Base-by-base conservation (phyloP, 64 coral and sea anemone genomes). In the Actinia tenebrosa region DNA sequence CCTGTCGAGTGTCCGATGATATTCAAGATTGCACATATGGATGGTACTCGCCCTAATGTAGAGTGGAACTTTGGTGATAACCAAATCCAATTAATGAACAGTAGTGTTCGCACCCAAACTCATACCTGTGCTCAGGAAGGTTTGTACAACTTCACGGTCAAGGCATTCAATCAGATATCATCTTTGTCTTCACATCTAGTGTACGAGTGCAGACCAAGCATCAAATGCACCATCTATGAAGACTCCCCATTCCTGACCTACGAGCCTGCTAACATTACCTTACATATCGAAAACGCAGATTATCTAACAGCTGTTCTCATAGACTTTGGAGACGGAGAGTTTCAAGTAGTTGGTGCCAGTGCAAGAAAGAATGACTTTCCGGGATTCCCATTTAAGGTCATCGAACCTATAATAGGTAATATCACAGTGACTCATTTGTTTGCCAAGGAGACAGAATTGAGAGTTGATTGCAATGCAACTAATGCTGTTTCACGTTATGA, bases 141-240 rank as follows among this genome's bases (percentile, higher is more conserved):
- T 3, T 14, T 1, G 75, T 91, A 80, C 78, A 84, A 52, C 5
- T 72, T 91, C 7, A 52, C 26, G 1, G 54, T 91, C 25, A 37
- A 79, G 10, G 89, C 68, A 30, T 86, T 83, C 50, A 91, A 91
- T 44, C 71, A 86, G 0, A 83, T 91, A 9, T 91, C 89, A 30
- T 86, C 89, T 20, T 81, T 81, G 42, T 64, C 47, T 78, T 3
- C 23, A 3, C 71, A 19, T 86, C 56, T 78, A 16, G 84, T 86
- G 54, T 81, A 81, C 16, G 79, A 81, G 27, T 81, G 79, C 22
- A 47, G 79, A 5, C 79, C 79, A 47, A 81, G 79, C 79, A 81
- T 81, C 50, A 81, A 81, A 45, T 81, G 79, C 46, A 81, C 16
- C 4, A 0, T 81, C 19, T 25, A 45, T 53, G 79, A 81, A 53